Evolutionary conservation across 2,113 vertebrate genomes (phyloP), one percentile per base, ranked within the genome.

Genomic region (Salvelinus namaycush): DNA sequence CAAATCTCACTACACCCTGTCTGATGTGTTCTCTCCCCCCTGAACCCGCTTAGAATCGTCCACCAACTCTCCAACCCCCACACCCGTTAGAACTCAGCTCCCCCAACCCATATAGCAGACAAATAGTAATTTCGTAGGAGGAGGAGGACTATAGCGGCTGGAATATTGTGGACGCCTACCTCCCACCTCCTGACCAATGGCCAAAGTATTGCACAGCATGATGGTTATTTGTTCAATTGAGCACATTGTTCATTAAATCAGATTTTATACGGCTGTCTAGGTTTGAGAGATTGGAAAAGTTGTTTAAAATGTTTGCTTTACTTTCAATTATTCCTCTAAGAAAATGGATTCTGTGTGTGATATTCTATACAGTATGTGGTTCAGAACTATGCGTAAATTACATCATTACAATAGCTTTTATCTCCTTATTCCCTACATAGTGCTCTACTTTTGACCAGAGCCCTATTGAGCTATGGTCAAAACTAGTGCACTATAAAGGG

Each of bases 21-120:
- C 89, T 86, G 87, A 87, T 88, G 83, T 34, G 54, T 84, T 81
- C 73, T 70, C 67, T 80, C 72, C 79, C 78, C 73, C 76, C 70
- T 74, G 74, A 74, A 77, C 76, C 73, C 69, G 71, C 79, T 84
- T 73, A 76, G 71, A 77, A 81, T 80, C 78, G 76, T 86, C 18
- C 51, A 62, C 59, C 5, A 20, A 60, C 1, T 11, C 51, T 18
- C 39, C 2, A 14, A 2, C 79, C 31, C 11, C 69, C 71, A 75
- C 44, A 54, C 16, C 51, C 4, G 51, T 18, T 18, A 54, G 51
- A 54, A 54, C 51, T 1, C 68, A 82, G 85, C 26, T 59, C 79
- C 78, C 79, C 80, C 39, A 29, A 57, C 84, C 76, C 83, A 75
- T 77, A 79, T 83, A 39, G 82, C 76, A 71, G 39, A 44, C 39